These are phyloP conservation scores for Poeciliopsis presidionis DNA, from an alignment of 2,797 vertebrate genomes.

Conservation along the genomic window DNA sequence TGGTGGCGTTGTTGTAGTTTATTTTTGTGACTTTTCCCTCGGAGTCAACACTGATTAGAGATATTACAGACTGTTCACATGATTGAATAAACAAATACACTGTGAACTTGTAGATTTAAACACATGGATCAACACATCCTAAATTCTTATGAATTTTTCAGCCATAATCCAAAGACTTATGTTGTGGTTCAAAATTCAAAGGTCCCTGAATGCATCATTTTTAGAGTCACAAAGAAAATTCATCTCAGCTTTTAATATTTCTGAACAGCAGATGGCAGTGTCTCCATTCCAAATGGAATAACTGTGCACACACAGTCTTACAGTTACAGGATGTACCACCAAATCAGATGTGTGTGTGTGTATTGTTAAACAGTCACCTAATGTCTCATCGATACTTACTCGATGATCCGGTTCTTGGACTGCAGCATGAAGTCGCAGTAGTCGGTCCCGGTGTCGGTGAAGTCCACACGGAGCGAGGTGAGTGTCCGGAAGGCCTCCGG, in stretches of 20 bases:
- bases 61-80: neutral
- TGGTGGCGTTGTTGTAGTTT: constrained; percentile 94
- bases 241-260: neutral
- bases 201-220: neutral
- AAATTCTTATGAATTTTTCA: neutral
- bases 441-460: constrained; percentile 89
- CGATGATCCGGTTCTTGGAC: constrained; percentile 91
- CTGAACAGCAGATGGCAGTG: constrained; percentile 75
- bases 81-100: neutral
- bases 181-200: neutral
- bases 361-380: neutral
- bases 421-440: constrained; percentile 94
- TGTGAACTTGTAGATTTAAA: neutral
- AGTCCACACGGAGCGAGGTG: constrained; percentile 86
- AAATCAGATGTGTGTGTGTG: neutral
- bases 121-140: neutral
- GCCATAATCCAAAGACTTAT: neutral
- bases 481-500: constrained; percentile 87
- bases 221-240: neutral
- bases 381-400: constrained; percentile 75
- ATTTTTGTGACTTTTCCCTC: constrained; percentile 83
- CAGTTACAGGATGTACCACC: neutral
- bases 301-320: neutral
- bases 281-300: constrained; percentile 42
- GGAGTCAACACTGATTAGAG: constrained; percentile 80